Evolutionary conservation across 2,888 invertebrate species (phyloP), one percentile per base, ranked within the genome.

Genomic region (Deladenus siricidicola): DNA sequence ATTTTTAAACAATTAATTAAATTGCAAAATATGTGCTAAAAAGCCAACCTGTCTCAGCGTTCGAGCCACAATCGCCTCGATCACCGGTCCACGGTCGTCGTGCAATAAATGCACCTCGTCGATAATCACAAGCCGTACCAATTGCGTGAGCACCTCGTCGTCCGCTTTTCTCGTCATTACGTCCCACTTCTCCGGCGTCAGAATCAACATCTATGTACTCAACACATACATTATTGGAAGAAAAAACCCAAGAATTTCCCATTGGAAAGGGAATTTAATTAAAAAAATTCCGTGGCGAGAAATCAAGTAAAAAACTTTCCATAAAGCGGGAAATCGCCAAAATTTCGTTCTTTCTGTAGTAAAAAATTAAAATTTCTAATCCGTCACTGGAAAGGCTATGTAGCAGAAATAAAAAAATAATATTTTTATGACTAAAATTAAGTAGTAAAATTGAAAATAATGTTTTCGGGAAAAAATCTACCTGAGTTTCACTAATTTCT

Each of bases 131-230:
- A 98, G 83, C 73, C 89, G 88, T 0, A 98, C 92, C 58, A 93
- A 85, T 34, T 68, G 88, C 0, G 90, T 88, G 39, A 96, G 83
- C 54, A 89, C 88, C 4, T 89, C 87, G 80, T 93, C 92, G 6
- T 90, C 88, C 84, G 80, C 80, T 74, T 99, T 99, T 68, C 98
- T 84, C 0, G 96, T 96, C 1, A 98, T 91, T 4, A 99, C 93
- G 80, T 99, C 98, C 96, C 98, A 98, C 78, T 99, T 99, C 81
- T 99, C 98, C 0, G 98, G 98, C 0, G 98, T 99, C 1, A 94
- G 91, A 1, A 99, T 90, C 50, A 99, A 85, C 87, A 98, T 92
- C 82, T 84, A n/a, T n/a, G n/a, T n/a, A n/a, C n/a, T n/a, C n/a
- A n/a, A n/a, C n/a, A n/a, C n/a, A n/a, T n/a, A n/a, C n/a, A n/a